These are phyloP conservation scores for Champsocephalus gunnari DNA, from an alignment of 2,797 vertebrate species.

Conservation along the genomic window DNA sequence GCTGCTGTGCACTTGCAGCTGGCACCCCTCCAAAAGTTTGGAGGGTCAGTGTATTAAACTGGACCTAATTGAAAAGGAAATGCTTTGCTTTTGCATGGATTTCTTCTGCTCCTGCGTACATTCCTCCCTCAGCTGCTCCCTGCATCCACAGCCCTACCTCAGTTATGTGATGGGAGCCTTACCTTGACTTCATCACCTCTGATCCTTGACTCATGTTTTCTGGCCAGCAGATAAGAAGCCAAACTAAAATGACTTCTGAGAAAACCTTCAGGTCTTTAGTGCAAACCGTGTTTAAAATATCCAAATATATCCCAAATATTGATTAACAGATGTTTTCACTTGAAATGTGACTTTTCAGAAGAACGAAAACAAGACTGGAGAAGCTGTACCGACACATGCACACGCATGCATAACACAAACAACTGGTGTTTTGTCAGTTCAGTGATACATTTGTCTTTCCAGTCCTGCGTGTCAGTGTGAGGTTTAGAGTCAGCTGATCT, in stretches of 20 bases:
- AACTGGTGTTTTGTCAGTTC: conserved; percentile 31
- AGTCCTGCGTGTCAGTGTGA: conserved; percentile 32
- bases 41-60: conserved; percentile 58
- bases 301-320: not conserved
- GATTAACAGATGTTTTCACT: not conserved
- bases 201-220: conserved; percentile 51
- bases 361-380: not conserved
- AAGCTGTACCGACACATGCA: not conserved
- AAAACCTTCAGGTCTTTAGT: not conserved
- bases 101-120: conserved; percentile 30
- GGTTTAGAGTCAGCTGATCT: conserved; percentile 35
- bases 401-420: not conserved
- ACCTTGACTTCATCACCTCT: conserved; percentile 71
- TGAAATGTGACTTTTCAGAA: not conserved
- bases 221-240: conserved; percentile 50
- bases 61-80: conserved; percentile 76
- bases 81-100: conserved; percentile 49
- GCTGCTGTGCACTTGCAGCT: conserved; percentile 58
- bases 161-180: conserved; percentile 38
- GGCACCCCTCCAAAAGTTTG: conserved; percentile 67
- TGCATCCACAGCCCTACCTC: conserved; percentile 24
- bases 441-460: conserved; percentile 52
- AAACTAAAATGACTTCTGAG: not conserved
- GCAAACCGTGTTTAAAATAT: not conserved
- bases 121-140: conserved; percentile 27